Evolutionary conservation across 2,797 vertebrate genomes (phyloP).

Genomic region (Falco cherrug): DNA sequence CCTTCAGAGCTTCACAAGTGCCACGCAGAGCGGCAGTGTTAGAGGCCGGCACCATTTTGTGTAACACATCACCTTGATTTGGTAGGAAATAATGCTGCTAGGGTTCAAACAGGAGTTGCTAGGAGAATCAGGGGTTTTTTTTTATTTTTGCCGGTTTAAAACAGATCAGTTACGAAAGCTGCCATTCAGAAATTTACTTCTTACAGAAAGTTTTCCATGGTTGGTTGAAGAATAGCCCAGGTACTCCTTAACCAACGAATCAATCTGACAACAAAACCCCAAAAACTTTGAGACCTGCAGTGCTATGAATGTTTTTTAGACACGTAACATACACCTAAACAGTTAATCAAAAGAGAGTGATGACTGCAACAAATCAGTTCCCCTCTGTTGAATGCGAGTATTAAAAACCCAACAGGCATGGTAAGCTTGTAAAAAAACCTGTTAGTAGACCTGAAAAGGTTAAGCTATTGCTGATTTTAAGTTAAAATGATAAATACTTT

Average conservation of each 20-base stretch:
- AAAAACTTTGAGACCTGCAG: neutral
- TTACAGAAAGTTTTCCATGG: neutral
- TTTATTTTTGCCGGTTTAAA: neutral
- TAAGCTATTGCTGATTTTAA: neutral
- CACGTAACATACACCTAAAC: neutral
- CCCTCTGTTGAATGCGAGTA: neutral
- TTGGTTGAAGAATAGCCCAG: neutral
- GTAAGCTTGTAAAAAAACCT: neutral
- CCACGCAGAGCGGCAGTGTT: neutral
- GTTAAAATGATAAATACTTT: neutral
- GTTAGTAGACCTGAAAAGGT: neutral
- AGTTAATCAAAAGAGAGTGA: no score
- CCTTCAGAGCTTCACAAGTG: neutral
- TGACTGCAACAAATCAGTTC: no score
- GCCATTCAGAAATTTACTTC: neutral
- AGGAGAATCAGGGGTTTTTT: neutral
- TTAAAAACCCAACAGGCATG: neutral
- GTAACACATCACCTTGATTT: neutral
- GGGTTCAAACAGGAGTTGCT: neutral
- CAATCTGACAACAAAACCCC: neutral
- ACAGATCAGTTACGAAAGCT: neutral
- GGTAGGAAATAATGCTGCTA: neutral
- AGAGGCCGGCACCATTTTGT: fast-evolving
- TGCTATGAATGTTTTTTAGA: neutral
- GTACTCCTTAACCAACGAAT: neutral